phyloP scores from a whole-genome alignment of 2,888 invertebrate genomes.

The Kryphioiulus occultus region DNA sequence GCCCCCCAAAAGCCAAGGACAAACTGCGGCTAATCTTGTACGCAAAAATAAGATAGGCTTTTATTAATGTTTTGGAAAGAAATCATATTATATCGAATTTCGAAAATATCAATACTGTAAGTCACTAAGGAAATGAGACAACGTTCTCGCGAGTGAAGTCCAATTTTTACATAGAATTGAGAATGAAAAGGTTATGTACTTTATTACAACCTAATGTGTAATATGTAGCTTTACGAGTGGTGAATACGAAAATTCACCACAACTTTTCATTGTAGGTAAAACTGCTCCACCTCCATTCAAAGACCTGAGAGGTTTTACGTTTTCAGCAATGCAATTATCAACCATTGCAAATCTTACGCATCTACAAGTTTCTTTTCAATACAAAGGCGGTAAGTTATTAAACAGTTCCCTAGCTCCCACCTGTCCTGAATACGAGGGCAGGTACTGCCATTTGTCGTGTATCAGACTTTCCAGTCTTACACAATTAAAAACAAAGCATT shows the following conservation, averaged over 20 bases:
- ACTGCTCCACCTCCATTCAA: background rate
- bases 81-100: too few species aligned
- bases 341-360: background rate
- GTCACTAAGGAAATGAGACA: too few species aligned
- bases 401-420: background rate
- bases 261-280: background rate
- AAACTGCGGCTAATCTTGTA: background rate
- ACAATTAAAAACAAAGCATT: too few species aligned
- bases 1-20: slow-evolving; percentile 19
- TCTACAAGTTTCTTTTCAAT: background rate
- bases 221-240: background rate
- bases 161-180: background rate
- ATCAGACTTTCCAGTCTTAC: too few species aligned
- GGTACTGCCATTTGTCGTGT: background rate
- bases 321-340: background rate
- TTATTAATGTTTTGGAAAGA: too few species aligned
- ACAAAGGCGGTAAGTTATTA: background rate
- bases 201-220: background rate
- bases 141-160: too few species aligned
- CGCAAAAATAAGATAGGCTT: too few species aligned
- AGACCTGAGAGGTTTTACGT: background rate
- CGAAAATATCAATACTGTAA: too few species aligned
- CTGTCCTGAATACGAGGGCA: background rate
- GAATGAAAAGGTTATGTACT: background rate
- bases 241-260: background rate